Percentiles rank a stretch among this genome's conserved stretches.
Conservation (phyloP, 2,797 vertebrate genomes). For the Gallinago stenura region DNA sequence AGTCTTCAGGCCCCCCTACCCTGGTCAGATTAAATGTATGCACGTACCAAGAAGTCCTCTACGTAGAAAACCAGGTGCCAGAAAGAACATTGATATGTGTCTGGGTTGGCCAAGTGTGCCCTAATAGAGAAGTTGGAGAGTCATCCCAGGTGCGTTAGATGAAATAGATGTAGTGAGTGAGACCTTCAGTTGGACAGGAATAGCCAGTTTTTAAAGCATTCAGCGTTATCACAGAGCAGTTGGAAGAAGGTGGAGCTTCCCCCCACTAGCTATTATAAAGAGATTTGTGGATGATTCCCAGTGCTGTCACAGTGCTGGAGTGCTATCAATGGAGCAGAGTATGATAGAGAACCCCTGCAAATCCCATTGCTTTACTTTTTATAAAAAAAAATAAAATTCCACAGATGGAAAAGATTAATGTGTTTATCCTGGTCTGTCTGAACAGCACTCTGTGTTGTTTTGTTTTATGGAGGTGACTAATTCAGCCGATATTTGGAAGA, state of each 20-base stretch:
- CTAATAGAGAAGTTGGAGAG: neutral
- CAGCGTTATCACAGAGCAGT: neutral
- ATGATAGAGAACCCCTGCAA: neutral
- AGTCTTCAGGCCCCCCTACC: neutral
- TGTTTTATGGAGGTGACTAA: neutral
- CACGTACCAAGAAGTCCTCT: neutral
- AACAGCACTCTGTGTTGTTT: neutral
- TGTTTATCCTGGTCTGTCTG: neutral
- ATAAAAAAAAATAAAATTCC: neutral
- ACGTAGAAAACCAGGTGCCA: neutral
- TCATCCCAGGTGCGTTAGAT: neutral
- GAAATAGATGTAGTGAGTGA: neutral
- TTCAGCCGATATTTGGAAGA: neutral
- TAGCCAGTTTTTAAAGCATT: neutral
- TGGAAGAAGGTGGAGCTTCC: neutral
- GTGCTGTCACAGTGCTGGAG: neutral
- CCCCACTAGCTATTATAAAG: neutral
- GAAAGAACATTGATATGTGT: neutral
- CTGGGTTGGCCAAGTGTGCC: neutral
- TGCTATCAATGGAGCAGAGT: neutral
- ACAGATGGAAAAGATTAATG: slow-evolving; percentile 9
- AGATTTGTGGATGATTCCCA: slow-evolving; percentile 9
- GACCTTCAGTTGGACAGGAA: neutral
- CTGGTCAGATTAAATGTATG: fast-evolving
- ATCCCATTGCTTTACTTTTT: neutral